Conservation (phyloP, 2,797 vertebrate species). For the Sardinella longiceps region DNA sequence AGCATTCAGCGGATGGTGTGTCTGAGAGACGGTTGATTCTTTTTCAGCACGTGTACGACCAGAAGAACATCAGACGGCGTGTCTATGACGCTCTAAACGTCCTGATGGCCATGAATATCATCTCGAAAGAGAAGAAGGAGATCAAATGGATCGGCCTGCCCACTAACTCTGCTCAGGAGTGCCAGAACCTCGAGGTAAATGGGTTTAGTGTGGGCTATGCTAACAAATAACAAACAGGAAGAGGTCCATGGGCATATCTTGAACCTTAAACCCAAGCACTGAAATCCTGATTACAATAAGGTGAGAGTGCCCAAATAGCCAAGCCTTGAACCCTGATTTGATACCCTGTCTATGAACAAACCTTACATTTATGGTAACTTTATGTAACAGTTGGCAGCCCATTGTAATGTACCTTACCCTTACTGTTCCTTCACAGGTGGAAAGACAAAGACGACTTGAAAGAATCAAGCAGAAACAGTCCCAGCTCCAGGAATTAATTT, state of each 20-base stretch:
- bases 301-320: not conserved
- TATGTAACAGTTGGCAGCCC: not conserved
- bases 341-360: too few relatives aligned
- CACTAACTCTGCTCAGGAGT: constrained; percentile 99
- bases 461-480: constrained; percentile 99
- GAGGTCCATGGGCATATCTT: not conserved
- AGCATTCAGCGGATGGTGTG: not conserved
- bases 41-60: constrained; percentile 91
- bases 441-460: constrained; percentile 94
- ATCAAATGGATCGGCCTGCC: constrained; percentile 99
- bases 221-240: too few relatives aligned
- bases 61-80: constrained; percentile 98
- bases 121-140: constrained; percentile 99
- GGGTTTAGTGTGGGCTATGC: not conserved
- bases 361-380: not conserved
- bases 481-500: constrained; percentile 97
- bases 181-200: constrained; percentile 97
- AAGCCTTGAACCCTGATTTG: not conserved
- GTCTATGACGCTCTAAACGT: constrained; percentile 99
- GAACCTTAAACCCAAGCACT: not conserved
- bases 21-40: not conserved
- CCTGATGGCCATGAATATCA: constrained; percentile 99
- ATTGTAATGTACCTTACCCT: not conserved
- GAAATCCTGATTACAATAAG: not conserved
- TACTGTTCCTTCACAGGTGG: constrained; percentile 77